Conservation (phyloP, 2,797 vertebrate species). For the Lepilemur ruficaudatus region DNA sequence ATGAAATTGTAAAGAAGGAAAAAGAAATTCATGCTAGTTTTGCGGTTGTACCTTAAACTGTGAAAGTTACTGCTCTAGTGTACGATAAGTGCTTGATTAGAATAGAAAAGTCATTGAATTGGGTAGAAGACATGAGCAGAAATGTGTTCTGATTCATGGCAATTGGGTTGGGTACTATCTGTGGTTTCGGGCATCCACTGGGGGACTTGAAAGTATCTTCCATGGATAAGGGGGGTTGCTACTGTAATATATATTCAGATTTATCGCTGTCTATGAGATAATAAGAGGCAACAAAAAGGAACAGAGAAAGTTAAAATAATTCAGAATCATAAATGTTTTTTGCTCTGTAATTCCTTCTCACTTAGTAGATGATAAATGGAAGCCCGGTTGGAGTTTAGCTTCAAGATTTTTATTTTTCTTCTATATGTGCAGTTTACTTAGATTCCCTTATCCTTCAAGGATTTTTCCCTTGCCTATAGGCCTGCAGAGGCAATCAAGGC, state of each 20-base stretch:
- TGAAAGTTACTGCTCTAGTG: not conserved
- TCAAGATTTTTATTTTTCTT: constrained; percentile 51
- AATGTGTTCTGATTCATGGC: not conserved
- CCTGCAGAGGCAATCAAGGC: constrained; percentile 67
- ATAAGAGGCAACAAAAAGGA: not conserved
- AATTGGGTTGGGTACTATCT: not conserved
- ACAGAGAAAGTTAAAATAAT: not conserved
- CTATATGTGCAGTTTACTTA: not conserved
- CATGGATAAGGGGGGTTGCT: not conserved
- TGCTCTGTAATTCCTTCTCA: not conserved
- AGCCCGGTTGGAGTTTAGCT: constrained; percentile 17
- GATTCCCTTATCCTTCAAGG: not conserved
- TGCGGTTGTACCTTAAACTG: not conserved
- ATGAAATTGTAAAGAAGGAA: not conserved
- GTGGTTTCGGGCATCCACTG: not conserved
- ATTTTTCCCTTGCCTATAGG: not conserved
- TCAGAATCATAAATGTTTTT: not conserved
- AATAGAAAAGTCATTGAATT: not conserved
- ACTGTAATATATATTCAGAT: not conserved
- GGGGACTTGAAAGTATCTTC: not conserved
- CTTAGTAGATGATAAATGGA: constrained; percentile 21
- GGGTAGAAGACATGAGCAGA: not conserved
- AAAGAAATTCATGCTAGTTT: not conserved
- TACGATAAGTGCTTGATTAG: not conserved
- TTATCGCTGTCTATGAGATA: constrained; percentile 1